Evolutionary conservation across 2,888 invertebrate genomes (phyloP).

Genomic region (Cotesia congregata): DNA sequence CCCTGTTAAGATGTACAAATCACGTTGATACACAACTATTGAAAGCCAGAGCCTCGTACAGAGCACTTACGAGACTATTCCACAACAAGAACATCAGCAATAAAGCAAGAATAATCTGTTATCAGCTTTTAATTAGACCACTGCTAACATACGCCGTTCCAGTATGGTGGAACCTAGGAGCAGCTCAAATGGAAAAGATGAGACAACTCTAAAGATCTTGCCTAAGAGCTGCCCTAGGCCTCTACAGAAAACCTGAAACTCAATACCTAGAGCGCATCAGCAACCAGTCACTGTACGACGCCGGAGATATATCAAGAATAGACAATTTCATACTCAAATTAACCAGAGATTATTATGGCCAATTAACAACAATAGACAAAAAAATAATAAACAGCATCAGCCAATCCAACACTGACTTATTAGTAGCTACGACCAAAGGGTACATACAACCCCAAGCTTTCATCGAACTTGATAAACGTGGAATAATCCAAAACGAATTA

Average conservation of each 20-base stretch:
- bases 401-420: no score
- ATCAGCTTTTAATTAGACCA: constrained; percentile 28
- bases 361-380: not conserved
- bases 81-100: not conserved
- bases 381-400: not conserved
- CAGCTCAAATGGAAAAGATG: constrained; percentile 33
- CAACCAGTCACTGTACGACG: constrained; percentile 1
- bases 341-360: constrained; percentile 19
- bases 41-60: constrained; percentile 22
- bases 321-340: constrained; percentile 12
- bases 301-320: constrained; percentile 6
- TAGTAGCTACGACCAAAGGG: no score
- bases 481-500: no score
- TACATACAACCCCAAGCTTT: no score
- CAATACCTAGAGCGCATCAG: not conserved
- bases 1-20: constrained; percentile 16
- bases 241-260: not conserved
- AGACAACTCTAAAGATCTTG: constrained; percentile 37
- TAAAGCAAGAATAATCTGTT: not conserved
- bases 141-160: constrained; percentile 14
- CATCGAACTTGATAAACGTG: no score
- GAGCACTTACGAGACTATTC: not conserved
- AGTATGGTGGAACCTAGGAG: not conserved
- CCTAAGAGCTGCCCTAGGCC: not conserved
- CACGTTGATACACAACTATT: constrained; percentile 28